Conservation (phyloP, 2,888 invertebrate genomes). For the Zeuzera pyrina region DNA sequence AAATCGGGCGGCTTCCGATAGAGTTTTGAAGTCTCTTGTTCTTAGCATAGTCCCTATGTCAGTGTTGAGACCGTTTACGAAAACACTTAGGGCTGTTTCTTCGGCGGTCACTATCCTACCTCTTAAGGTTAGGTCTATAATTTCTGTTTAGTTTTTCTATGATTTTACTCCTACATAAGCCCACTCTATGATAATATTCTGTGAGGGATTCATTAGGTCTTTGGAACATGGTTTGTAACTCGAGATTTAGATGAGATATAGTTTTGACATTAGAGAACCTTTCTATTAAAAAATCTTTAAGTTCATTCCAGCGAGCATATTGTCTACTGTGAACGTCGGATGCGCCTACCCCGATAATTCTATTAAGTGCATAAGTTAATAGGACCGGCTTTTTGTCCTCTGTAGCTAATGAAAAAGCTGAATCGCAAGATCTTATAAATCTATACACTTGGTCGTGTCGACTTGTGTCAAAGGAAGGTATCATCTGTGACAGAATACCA, state of each 20-base stretch:
- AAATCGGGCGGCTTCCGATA: slow-evolving; percentile 18
- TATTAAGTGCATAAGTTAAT: slow-evolving; percentile 1
- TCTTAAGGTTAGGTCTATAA: slow-evolving; percentile 10
- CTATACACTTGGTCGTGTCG: slow-evolving; percentile 2
- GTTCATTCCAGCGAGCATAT: background rate
- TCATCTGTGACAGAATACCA: background rate
- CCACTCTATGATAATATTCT: slow-evolving; percentile 6
- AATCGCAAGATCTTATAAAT: slow-evolving; percentile 3
- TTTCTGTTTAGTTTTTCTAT: slow-evolving; percentile 19
- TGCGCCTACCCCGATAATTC: background rate
- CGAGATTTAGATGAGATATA: slow-evolving; percentile 3
- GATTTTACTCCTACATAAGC: slow-evolving; percentile 17
- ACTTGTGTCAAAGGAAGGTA: slow-evolving; percentile 2
- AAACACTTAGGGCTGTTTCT: slow-evolving; percentile 20
- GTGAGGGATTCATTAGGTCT: slow-evolving; percentile 5
- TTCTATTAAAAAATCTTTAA: slow-evolving; percentile 2
- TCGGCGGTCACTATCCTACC: slow-evolving; percentile 15
- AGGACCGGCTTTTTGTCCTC: background rate
- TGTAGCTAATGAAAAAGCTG: slow-evolving; percentile 2
- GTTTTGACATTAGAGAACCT: slow-evolving; percentile 8
- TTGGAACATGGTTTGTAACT: slow-evolving; percentile 7
- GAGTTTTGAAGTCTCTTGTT: slow-evolving; percentile 11
- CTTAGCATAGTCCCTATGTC: slow-evolving; percentile 21
- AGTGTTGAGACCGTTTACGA: slow-evolving; percentile 19
- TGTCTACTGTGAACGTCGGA: slow-evolving; percentile 1